phyloP scores from a whole-genome alignment of 2,888 invertebrate genomes.

The Eurytoma adleriae region DNA sequence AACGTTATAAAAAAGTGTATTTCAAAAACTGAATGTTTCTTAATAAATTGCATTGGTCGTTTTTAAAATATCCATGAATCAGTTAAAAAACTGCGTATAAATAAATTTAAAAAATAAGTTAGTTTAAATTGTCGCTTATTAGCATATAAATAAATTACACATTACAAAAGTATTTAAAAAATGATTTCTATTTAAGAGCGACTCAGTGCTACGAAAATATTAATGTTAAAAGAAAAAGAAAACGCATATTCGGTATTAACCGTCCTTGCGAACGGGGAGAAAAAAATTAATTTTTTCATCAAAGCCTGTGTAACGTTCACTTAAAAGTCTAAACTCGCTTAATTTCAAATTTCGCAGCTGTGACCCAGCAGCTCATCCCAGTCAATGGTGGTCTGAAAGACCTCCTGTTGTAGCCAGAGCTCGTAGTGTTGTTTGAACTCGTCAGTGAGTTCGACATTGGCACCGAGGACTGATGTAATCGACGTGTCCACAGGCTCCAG shows the following conservation, averaged over 20 bases:
- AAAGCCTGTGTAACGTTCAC: slow-evolving; percentile 17
- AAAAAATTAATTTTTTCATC: slow-evolving; percentile 34
- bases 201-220: too few species aligned
- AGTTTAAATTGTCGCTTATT: too few species aligned
- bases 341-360: slow-evolving; percentile 48
- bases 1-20: background rate
- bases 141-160: too few species aligned
- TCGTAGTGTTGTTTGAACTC: slow-evolving; percentile 96
- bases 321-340: slow-evolving; percentile 31
- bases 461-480: slow-evolving; percentile 88
- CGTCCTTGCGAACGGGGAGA: background rate
- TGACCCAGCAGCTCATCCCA: slow-evolving; percentile 81
- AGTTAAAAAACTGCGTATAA: too few species aligned
- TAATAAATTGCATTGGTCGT: background rate
- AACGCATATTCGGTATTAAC: too few species aligned
- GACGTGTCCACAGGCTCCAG: slow-evolving; percentile 86
- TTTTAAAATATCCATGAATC: too few species aligned
- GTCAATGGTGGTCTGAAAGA: slow-evolving; percentile 90
- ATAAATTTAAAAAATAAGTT: too few species aligned
- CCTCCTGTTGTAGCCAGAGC: slow-evolving; percentile 97
- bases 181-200: too few species aligned
- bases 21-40: background rate
- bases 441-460: slow-evolving; percentile 89
- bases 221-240: too few species aligned
- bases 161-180: too few species aligned